Evolutionary conservation across 1,140 invertebrate genomes (phyloP), one percentile per base, ranked within the genome.

Genomic region (Hestina assimilis): DNA sequence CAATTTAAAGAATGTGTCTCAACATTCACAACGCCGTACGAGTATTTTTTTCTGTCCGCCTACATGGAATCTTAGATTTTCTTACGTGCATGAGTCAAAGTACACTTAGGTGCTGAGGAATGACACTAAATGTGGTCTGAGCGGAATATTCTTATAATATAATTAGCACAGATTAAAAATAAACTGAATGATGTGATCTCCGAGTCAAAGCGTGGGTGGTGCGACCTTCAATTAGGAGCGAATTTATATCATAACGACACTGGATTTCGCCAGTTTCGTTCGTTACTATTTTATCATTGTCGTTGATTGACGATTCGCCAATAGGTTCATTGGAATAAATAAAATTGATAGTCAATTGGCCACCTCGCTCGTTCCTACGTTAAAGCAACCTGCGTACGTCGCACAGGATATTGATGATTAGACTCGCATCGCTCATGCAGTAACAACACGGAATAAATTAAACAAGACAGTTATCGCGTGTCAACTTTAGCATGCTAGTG

Each of bases 101-200:
- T 51, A 56, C 33, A 51, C 24, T 33, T 19, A 31, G 42, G n/a
- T 28, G 56, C 23, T 12, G 20, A 23, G 17, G 47, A 23, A 55
- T 48, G 45, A 58, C 46, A 45, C 72, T 76, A 72, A 71, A 74
- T 65, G 58, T 72, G 69, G 72, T 59, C 23, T 57, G 64, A 42
- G 59, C 33, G 56, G 62, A 71, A 66, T 69, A 71, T 69, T 66
- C 46, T 53, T 23, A 31, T 28, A 60, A 62, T 83, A 83, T 77
- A 79, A 83, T 77, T 84, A 79, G 72, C 74, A n/a, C 57, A 55
- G 51, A 59, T 68, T 86, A 83, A 74, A 75, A 76, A 80, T 84
- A 84, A 68, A 52, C 42, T 24, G 23, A 56, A 59, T 69, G 67
- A 68, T 71, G 69, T 75, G 71, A 66, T 69, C 62, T 74, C 69